These are phyloP conservation scores for Nephrocerus scutellatus DNA, from an alignment of 2,888 invertebrate genomes.

Conservation along the genomic window DNA sequence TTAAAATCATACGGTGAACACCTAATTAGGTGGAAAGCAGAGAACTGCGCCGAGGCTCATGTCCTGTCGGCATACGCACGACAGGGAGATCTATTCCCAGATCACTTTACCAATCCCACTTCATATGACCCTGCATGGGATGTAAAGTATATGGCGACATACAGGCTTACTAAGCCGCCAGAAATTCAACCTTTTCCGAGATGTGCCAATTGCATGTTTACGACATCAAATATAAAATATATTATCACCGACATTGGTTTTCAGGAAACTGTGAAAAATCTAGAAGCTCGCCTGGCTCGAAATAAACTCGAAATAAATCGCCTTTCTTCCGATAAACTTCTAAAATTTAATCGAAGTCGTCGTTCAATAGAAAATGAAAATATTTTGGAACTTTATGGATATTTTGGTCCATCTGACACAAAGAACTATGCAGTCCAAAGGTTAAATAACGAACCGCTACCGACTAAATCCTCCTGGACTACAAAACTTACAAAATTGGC, in stretches of 20 bases:
- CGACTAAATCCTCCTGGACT: too few species aligned
- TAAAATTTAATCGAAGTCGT: not conserved
- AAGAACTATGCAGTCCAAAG: too few species aligned
- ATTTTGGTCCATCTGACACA: too few species aligned
- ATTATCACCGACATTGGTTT: conserved; percentile 9
- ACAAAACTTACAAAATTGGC: too few species aligned
- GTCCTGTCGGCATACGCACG: conserved; percentile 2
- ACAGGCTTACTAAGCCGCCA: not conserved
- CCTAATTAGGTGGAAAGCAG: not conserved
- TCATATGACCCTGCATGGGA: conserved; percentile 3
- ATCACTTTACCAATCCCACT: not conserved
- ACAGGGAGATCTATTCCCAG: not conserved
- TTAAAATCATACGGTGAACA: too few species aligned
- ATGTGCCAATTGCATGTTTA: conserved; percentile 6
- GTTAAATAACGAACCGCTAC: too few species aligned
- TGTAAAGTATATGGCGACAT: conserved; percentile 10
- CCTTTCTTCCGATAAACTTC: not conserved
- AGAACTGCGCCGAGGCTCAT: conserved; percentile 13
- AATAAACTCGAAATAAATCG: not conserved
- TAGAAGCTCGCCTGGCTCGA: not conserved
- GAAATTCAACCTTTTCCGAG: conserved; percentile 1
- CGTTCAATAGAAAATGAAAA: not conserved
- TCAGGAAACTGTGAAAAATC: too few species aligned
- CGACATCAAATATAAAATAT: conserved; percentile 2
- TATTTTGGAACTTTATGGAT: not conserved